Evolutionary conservation across 2,888 invertebrate genomes (phyloP), one percentile per base, ranked within the genome.

Genomic region (Mythimna lalbum): DNA sequence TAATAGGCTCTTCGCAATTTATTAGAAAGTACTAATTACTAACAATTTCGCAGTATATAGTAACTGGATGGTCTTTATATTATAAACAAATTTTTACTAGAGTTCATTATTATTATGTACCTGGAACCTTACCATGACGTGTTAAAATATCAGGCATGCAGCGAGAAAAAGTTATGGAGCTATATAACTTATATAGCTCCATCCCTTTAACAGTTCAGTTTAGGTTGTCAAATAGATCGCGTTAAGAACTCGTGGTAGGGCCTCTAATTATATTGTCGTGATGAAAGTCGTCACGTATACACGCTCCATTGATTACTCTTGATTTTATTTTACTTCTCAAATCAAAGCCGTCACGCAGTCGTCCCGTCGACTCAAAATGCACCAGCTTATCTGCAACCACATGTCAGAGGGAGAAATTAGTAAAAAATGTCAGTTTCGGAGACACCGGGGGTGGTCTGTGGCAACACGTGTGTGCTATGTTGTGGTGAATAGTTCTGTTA

Each of bases 311-410:
- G 7, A n/a, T 33, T n/a, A 4, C 19, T 49, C 2, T 27, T 27
- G 6, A 27, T 27, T 17, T 43, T 43, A 27, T 27, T 17, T 17
- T 43, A 6, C n/a, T 49, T 9, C n/a, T n/a, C 1, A 21, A 17
- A 9, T 21, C 10, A 43, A 73, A 21, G 33, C 84, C 88, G 86
- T 81, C 43, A 87, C 90, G 90, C 76, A 39, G 31, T 79, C 93
- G 91, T 87, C 9, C 79, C 92, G 92, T 84, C 21, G 1, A 0
- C 0, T 80, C 9, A 86, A 88, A 93, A 87, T 36, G 66, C 0
- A 14, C 53, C 56, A 49, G 81, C 85, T 88, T 93, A 93, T 93
- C 93, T 91, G 92, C 90, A 91, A 92, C 91, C 95, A 95, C 92
- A 91, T 95, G 95, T 94, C 91, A 83, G 80, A 81, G 80, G 76